Evolutionary conservation across 2,113 vertebrate genomes (phyloP), one percentile per base, ranked within the genome.

Genomic region (Pterophyllum scalare): DNA sequence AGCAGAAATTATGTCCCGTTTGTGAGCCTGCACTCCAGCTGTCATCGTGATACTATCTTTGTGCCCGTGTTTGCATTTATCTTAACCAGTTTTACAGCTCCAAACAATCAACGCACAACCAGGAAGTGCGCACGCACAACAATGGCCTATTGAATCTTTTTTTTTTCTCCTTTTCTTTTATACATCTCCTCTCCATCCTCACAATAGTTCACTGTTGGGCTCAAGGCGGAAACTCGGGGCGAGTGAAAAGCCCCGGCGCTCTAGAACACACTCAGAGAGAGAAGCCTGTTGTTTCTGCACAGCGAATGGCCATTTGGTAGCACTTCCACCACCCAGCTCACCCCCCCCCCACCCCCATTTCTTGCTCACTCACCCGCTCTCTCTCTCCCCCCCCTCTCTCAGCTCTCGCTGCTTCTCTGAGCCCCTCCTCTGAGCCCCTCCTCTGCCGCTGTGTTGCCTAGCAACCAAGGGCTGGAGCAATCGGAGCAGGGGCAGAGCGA

Each of bases 381-480:
- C 35, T 38, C 35, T 40, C 56, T 17, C 72, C 20, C 77, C 19
- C 3, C 31, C 35, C 82, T 59, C 38, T 70, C 9, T 49, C 43
- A 35, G 65, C 65, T 64, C 20, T 5, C 74, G 82, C 82, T 59
- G 62, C 52, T 85, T 80, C 87, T 79, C 81, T 35, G 82, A 56
- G 86, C 92, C 94, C 93, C 94, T 90, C 93, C 94, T 93, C 92
- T 81, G 61, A 56, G 86, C 92, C 94, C 93, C 94, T 90, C 93
- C 94, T 93, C 92, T 81, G 61, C 83, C 22, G 49, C 93, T 54
- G 95, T 91, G 97, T 99, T 96, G 96, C 98, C 92, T 97, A 96
- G 98, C 97, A 97, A 99, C 98, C 89, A 80, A 46, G 95, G 96
- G 95, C 95, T 93, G 90, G 96, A 96, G 97, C 97, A 95, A 93